Conservation (phyloP, 1,140 invertebrate species). For the Heliconius hewitsoni region DNA sequence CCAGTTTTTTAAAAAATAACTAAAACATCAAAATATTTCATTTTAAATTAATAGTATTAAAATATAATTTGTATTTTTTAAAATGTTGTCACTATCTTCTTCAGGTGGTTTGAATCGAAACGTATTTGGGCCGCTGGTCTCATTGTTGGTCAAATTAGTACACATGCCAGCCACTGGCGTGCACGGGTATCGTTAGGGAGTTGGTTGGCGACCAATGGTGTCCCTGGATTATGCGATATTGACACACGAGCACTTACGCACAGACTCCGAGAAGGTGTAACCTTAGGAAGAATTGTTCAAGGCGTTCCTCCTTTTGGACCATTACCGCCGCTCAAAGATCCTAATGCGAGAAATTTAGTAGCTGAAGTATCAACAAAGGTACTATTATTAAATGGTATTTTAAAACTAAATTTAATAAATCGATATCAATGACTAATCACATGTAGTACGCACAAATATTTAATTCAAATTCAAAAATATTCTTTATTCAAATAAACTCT, state of each 20-base stretch:
- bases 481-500: too few species aligned
- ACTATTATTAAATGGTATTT: constrained; percentile 23
- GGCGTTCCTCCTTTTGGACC: constrained; percentile 68
- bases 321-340: constrained; percentile 84
- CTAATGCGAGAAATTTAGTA: constrained; percentile 94
- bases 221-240: constrained; percentile 94
- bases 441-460: too few species aligned
- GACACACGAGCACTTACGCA: constrained; percentile 95
- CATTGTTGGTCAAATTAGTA: constrained; percentile 94
- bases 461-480: too few species aligned
- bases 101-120: constrained; percentile 94
- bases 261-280: constrained; percentile 91
- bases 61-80: too few species aligned
- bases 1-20: too few species aligned
- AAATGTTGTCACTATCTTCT: constrained; percentile 22
- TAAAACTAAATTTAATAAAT: too few species aligned
- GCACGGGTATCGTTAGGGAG: constrained; percentile 87
- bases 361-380: constrained; percentile 94
- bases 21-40: too few species aligned
- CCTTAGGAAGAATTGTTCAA: constrained; percentile 89
- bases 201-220: constrained; percentile 90
- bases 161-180: constrained; percentile 95
- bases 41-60: too few species aligned
- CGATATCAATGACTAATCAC: too few species aligned
- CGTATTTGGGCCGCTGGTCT: constrained; percentile 96